phyloP scores from a whole-genome alignment of 2,888 invertebrate genomes.

The Caenorhabditis sp. region DNA sequence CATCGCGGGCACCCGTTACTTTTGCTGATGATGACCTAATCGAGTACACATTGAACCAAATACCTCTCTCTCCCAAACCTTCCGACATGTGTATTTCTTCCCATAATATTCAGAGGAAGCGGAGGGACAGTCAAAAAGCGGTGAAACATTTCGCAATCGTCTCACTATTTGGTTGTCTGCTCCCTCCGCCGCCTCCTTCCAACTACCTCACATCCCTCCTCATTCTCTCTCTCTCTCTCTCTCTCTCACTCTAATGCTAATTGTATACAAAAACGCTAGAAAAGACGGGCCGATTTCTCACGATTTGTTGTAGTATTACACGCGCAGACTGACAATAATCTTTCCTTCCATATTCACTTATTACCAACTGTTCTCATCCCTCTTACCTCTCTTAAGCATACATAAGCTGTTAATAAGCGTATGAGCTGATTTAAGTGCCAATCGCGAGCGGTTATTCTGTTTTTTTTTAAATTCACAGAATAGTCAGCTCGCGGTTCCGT shows the following conservation, averaged over 20 bases:
- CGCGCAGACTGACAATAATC: not conserved
- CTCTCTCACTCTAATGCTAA: constrained; percentile 3
- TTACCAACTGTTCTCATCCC: constrained; percentile 21
- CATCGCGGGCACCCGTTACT: constrained; percentile 36
- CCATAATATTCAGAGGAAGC: constrained; percentile 2
- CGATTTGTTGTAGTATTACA: constrained; percentile 41
- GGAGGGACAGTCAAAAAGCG: not conserved
- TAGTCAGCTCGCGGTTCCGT: too few species aligned
- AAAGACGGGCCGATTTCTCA: constrained; percentile 36
- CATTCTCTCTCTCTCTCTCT: constrained; percentile 15
- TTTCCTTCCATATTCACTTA: constrained; percentile 23
- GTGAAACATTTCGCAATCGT: constrained; percentile 48
- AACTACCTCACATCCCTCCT: constrained; percentile 26
- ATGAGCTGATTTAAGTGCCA: too few species aligned
- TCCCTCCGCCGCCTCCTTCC: constrained; percentile 2
- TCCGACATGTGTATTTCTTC: constrained; percentile 6
- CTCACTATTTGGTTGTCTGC: not conserved
- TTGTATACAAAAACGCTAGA: constrained; percentile 47
- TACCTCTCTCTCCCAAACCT: constrained; percentile 6
- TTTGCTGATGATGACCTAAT: constrained; percentile 12
- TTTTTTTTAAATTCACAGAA: too few species aligned
- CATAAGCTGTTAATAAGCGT: too few species aligned
- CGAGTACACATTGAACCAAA: constrained; percentile 49
- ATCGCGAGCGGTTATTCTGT: too few species aligned
- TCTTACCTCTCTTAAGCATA: constrained; percentile 20